Base-by-base conservation (phyloP, 2,888 invertebrate species). In the Pseudococcus jackbeardsleyi region DNA sequence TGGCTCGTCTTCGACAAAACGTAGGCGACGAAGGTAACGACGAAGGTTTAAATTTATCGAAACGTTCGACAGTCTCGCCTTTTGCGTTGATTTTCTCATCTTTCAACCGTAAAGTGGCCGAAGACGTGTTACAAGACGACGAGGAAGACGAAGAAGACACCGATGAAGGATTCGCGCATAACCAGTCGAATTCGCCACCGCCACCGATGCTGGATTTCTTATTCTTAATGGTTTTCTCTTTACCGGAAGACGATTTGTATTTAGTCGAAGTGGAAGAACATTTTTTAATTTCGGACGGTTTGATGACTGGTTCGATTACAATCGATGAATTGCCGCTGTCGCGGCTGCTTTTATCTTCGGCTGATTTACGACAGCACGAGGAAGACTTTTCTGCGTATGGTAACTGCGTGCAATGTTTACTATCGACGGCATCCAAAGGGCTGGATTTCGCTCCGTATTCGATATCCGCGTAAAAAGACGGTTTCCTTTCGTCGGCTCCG, bases 11-110 rank as follows among this genome's bases (percentile, higher is more conserved):
- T 84, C 88, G 26, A 3, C 89, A 89, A 88, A 90, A 90, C 11
- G 91, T 91, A 1, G 91, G 91, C n/a, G 91, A 91, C 17, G 91
- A 90, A 5, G 91, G 91, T 54, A 91, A 89, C n/a, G 91, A 91
- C 19, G 42, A 64, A 0, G 88, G 72, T 46, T 86, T 86, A 48
- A 68, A 26, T 33, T 86, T 86, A 42, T 86, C 48, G 68, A 68
- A 72, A 22, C 68, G 86, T n/a, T 39, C 72, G 19, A 26, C 46
- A n/a, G 5, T 15, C 15, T 90, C 88, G 15, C 89, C 89, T 89
- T 90, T 90, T 9, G 42, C 3, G 6, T 42, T 9, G 89, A 88
- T 50, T 84, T 59, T 82, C 9, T 86, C 86, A 33, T 88, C 54
- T 54, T 86, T 86, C 86, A 86, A 46, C n/a, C 68, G 64, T 48